Evolutionary conservation across 1,140 invertebrate species (phyloP).

Genomic region (Argopecten irradians): DNA sequence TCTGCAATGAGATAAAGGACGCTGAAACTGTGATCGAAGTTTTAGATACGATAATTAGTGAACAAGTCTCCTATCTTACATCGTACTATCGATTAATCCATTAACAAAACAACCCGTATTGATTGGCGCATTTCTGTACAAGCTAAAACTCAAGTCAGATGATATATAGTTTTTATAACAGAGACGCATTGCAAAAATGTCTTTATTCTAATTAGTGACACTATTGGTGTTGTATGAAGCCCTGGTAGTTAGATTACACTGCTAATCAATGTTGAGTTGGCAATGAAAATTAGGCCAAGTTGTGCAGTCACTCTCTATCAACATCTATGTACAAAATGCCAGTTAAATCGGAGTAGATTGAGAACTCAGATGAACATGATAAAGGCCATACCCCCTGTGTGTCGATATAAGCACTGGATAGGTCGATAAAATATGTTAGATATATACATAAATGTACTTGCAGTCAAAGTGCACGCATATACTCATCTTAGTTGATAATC

Average conservation of each 20-base stretch:
- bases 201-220: background rate
- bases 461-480: too few species aligned
- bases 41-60: background rate
- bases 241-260: background rate
- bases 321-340: background rate
- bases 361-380: too few species aligned
- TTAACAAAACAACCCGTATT: background rate
- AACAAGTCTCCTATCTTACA: background rate
- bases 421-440: too few species aligned
- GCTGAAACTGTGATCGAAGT: background rate
- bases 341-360: background rate
- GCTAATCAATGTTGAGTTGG: background rate
- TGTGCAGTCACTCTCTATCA: background rate
- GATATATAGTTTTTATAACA: background rate
- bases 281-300: background rate
- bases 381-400: too few species aligned
- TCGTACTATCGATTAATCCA: background rate
- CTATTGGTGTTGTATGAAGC: background rate
- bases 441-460: too few species aligned
- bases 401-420: too few species aligned
- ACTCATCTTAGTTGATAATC: too few species aligned
- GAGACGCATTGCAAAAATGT: background rate
- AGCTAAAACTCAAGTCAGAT: background rate
- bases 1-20: background rate
- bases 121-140: background rate